These are phyloP conservation scores for Brachionichthys hirsutus DNA, from an alignment of 2,113 vertebrate species.

Conservation along the genomic window DNA sequence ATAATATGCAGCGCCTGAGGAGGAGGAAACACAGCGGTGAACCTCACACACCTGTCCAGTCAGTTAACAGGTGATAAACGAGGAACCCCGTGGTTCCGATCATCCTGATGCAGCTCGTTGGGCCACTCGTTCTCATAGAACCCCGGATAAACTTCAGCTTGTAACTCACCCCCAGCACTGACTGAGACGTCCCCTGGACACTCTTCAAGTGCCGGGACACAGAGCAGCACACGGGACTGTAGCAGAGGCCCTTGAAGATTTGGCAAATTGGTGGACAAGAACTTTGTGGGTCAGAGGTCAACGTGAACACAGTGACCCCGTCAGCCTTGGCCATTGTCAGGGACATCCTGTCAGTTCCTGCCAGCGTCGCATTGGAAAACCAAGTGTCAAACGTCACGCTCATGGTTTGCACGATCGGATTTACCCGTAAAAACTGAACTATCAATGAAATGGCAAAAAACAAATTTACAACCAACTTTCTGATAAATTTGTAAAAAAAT, in stretches of 20 bases:
- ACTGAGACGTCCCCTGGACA: conserved; percentile 11
- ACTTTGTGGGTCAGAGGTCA: conserved; percentile 21
- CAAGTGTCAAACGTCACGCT: no score
- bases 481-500: no score
- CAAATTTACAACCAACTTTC: no score
- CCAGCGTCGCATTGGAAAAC: no score
- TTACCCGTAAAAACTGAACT: no score
- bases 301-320: not conserved
- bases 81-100: not conserved
- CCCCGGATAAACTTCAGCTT: not conserved
- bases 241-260: conserved; percentile 53
- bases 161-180: conserved; percentile 40
- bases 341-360: conserved; percentile 1
- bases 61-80: not conserved
- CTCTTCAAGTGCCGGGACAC: conserved; percentile 39
- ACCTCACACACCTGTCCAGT: not conserved
- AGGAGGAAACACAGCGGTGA: not conserved
- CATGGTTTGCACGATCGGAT: no score
- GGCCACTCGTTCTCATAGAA: no score
- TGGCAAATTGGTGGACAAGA: conserved; percentile 47
- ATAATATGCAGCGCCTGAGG: conserved; percentile 55
- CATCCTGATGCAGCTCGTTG: not conserved
- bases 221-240: conserved; percentile 49
- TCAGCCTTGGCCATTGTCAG: not conserved
- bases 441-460: no score